Percentiles rank a stretch among this genome's conserved stretches.
Evolutionary conservation across 1,140 invertebrate species (phyloP).

Genomic region (Radopholus similis): DNA sequence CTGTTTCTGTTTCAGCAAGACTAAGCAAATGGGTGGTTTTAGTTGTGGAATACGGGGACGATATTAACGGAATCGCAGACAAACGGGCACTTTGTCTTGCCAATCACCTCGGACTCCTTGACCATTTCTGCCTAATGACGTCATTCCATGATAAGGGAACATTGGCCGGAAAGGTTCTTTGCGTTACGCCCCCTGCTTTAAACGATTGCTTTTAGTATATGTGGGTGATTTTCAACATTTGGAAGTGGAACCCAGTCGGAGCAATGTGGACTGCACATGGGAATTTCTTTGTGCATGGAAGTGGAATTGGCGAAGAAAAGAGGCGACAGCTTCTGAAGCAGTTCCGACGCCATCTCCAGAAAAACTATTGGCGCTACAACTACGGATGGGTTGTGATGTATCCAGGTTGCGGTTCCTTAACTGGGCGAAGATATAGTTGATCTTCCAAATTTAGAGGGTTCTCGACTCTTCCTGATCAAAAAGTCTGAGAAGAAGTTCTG

Average conservation of each 20-base stretch:
- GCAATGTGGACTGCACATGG: conserved; percentile 41
- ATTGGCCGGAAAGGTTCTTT: conserved; percentile 40
- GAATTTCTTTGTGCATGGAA: conserved; percentile 53
- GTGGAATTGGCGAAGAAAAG: conserved; percentile 36
- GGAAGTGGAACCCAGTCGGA: conserved; percentile 36
- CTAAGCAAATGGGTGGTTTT: conserved; percentile 28
- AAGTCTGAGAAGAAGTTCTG: conserved; percentile 43
- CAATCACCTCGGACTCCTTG: conserved; percentile 54
- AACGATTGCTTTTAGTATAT: conserved; percentile 29
- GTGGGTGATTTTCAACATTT: conserved; percentile 53
- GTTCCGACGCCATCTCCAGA: conserved; percentile 43
- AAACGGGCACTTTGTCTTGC: conserved; percentile 41
- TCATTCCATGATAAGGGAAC: conserved; percentile 48
- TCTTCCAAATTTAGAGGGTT: conserved; percentile 30
- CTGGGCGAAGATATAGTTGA: too few species aligned
- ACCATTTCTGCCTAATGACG: conserved; percentile 56
- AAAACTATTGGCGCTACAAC: conserved; percentile 43
- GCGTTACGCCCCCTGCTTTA: not conserved
- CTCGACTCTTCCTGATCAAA: conserved; percentile 48
- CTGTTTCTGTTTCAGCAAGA: conserved; percentile 15
- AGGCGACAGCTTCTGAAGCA: conserved; percentile 34
- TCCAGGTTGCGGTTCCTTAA: conserved; percentile 33
- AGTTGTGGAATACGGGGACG: conserved; percentile 55
- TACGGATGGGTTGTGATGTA: conserved; percentile 58
- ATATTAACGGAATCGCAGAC: conserved; percentile 43